phyloP scores from a whole-genome alignment of 2,797 vertebrate species.

The Paedocypris micromegethes region DNA sequence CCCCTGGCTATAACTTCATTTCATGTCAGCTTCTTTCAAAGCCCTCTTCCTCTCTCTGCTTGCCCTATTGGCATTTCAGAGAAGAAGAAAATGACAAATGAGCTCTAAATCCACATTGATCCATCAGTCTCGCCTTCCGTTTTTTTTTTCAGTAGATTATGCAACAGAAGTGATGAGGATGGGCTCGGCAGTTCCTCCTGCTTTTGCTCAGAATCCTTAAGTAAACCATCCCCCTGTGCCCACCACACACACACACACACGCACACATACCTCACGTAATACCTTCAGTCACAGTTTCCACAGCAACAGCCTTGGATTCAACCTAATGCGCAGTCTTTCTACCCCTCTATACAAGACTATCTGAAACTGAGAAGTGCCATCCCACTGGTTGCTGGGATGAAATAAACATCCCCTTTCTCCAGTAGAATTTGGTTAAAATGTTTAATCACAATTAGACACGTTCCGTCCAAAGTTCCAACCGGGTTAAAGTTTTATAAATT shows the following conservation, averaged over 20 bases:
- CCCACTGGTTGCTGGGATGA: constrained; percentile 62
- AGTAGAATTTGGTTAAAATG: neutral
- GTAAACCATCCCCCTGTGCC: constrained; percentile 56
- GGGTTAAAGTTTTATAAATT: no score
- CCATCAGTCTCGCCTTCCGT: constrained; percentile 33
- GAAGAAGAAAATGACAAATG: constrained; percentile 63
- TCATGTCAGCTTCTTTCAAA: constrained; percentile 48
- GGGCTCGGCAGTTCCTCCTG: constrained; percentile 65
- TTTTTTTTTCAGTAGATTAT: constrained; percentile 63
- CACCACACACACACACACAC: constrained; percentile 6
- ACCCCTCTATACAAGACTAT: constrained; percentile 65
- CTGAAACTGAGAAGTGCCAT: constrained; percentile 62
- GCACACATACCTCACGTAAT: constrained; percentile 1
- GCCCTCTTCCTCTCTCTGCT: constrained; percentile 44
- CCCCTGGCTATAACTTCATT: constrained; percentile 43
- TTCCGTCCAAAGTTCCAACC: no score
- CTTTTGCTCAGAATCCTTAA: constrained; percentile 71
- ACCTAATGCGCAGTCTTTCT: constrained; percentile 66
- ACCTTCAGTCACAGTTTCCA: constrained; percentile 65
- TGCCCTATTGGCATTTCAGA: constrained; percentile 58
- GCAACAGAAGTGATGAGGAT: constrained; percentile 61
- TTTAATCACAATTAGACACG: no score
- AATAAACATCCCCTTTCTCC: constrained; percentile 17
- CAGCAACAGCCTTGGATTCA: constrained; percentile 78
- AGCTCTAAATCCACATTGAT: constrained; percentile 67